Evolutionary conservation across 2,113 vertebrate species (phyloP).

Genomic region (Nerophis lumbriciformis): DNA sequence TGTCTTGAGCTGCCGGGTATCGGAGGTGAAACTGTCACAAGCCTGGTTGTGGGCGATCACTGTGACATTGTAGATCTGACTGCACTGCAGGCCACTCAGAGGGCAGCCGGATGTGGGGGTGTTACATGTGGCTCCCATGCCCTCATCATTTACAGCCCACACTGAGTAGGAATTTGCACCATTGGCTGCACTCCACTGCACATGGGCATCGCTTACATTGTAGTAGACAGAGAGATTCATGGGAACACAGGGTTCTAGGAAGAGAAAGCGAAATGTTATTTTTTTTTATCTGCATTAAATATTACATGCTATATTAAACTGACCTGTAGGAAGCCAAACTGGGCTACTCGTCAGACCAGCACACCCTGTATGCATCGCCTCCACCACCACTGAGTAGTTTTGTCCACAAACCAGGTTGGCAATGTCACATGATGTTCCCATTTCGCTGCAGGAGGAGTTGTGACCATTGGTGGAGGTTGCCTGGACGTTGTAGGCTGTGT

Average conservation of each 20-base stretch:
- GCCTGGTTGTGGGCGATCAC: constrained; percentile 52
- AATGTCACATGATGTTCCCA: constrained; percentile 47
- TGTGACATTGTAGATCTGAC: constrained; percentile 59
- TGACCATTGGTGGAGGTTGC: constrained; percentile 38
- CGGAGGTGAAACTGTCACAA: constrained; percentile 43
- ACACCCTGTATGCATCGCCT: constrained; percentile 44
- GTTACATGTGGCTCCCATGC: constrained; percentile 28
- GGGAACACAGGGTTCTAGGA: constrained; percentile 61
- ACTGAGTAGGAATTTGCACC: constrained; percentile 53
- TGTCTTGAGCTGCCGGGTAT: constrained; percentile 35
- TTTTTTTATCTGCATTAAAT: neutral
- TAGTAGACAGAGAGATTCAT: constrained; percentile 43
- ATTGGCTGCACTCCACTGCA: constrained; percentile 45
- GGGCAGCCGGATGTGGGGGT: constrained; percentile 48
- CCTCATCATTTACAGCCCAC: constrained; percentile 42
- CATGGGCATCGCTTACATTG: constrained; percentile 27
- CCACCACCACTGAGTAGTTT: constrained; percentile 48
- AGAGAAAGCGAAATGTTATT: neutral
- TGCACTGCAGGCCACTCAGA: constrained; percentile 50
- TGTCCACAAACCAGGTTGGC: constrained; percentile 54
- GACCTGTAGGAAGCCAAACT: constrained; percentile 47
- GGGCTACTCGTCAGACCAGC: constrained; percentile 45
- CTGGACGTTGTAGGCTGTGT: constrained; percentile 37
- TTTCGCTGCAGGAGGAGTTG: constrained; percentile 42
- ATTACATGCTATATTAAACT: neutral